Evolutionary conservation across 2,888 invertebrate species (phyloP).

Genomic region (Dynastes hyllus): DNA sequence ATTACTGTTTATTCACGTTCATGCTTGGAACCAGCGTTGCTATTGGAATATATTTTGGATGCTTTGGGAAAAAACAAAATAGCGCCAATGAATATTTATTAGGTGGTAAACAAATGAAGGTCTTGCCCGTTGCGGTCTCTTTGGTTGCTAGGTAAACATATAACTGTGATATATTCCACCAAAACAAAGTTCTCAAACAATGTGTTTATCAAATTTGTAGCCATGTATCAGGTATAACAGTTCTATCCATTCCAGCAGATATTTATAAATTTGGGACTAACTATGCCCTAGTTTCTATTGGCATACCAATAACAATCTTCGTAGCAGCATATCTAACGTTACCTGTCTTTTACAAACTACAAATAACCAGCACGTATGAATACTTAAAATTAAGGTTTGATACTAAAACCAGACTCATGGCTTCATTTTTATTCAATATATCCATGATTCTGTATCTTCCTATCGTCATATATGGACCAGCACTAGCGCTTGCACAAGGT

Average conservation of each 20-base stretch:
- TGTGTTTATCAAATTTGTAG: slow-evolving; percentile 68
- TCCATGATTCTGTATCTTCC: slow-evolving; percentile 76
- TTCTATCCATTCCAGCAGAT: slow-evolving; percentile 83
- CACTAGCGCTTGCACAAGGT: slow-evolving; percentile 81
- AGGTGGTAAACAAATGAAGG: slow-evolving; percentile 80
- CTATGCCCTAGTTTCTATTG: slow-evolving; percentile 72
- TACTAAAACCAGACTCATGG: slow-evolving; percentile 74
- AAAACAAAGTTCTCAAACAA: no score
- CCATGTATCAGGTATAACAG: slow-evolving; percentile 82
- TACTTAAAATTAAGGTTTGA: slow-evolving; percentile 79
- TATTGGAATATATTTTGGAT: slow-evolving; percentile 70
- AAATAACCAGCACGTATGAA: slow-evolving; percentile 81
- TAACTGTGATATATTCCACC: background rate
- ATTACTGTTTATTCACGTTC: slow-evolving; percentile 58
- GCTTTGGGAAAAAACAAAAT: slow-evolving; percentile 72
- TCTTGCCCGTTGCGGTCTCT: slow-evolving; percentile 81
- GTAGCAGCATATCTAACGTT: slow-evolving; percentile 72
- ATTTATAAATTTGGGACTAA: slow-evolving; percentile 82
- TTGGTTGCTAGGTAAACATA: slow-evolving; percentile 78
- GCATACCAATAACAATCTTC: slow-evolving; percentile 65
- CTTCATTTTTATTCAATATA: slow-evolving; percentile 76
- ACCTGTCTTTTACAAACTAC: slow-evolving; percentile 81
- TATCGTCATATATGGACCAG: slow-evolving; percentile 81
- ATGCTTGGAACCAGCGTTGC: slow-evolving; percentile 58
- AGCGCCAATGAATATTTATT: slow-evolving; percentile 79